These are phyloP conservation scores for Scaptomyza pallida DNA, from an alignment of 1,140 invertebrate species.

Conservation along the genomic window DNA sequence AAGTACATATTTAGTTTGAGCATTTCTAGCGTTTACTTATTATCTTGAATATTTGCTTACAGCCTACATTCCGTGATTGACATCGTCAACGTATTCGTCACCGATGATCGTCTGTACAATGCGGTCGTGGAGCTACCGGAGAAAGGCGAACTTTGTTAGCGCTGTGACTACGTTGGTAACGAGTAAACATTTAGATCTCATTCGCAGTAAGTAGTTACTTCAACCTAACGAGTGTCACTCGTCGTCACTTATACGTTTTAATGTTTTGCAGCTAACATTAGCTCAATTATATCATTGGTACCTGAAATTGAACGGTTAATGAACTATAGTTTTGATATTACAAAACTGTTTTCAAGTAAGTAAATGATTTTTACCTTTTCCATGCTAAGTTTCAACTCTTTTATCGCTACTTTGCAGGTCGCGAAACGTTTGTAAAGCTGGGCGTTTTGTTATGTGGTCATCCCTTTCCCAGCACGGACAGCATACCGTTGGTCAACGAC, in stretches of 20 bases:
- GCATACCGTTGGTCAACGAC: conserved; percentile 83
- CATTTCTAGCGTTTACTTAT: background rate
- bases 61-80: conserved; percentile 84
- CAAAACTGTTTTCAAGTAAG: conserved; percentile 75
- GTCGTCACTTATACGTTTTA: background rate
- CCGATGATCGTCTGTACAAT: conserved; percentile 84
- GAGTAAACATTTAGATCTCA: conserved; percentile 85
- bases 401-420: conserved; percentile 48
- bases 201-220: conserved; percentile 82
- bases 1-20: conserved; percentile 60
- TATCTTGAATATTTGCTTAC: conserved; percentile 4
- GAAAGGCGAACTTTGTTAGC: conserved; percentile 86
- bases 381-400: background rate
- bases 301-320: conserved; percentile 73
- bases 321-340: conserved; percentile 80
- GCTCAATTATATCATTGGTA: conserved; percentile 62
- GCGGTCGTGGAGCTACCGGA: conserved; percentile 86
- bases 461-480: conserved; percentile 84
- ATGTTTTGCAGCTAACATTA: conserved; percentile 57
- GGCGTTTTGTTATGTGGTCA: conserved; percentile 87
- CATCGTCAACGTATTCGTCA: conserved; percentile 84
- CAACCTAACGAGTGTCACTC: background rate
- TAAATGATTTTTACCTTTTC: background rate
- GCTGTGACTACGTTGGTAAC: conserved; percentile 86
- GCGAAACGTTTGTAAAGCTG: conserved; percentile 83